phyloP scores from a whole-genome alignment of 2,888 invertebrate species.

The Drosophila phalerata region DNA sequence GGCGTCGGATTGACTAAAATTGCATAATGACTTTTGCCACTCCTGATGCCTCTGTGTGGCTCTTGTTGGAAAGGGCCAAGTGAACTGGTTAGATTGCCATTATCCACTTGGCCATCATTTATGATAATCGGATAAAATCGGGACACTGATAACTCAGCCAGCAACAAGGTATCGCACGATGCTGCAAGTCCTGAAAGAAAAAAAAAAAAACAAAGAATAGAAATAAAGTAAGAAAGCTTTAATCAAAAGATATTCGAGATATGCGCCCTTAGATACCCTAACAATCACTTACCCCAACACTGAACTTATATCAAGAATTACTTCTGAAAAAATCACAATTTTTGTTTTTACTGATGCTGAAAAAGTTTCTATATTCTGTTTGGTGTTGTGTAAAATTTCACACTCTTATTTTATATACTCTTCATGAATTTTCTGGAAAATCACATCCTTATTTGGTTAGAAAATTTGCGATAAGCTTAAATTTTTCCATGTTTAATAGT shows the following conservation, averaged over 20 bases:
- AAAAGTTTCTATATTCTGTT: too few species aligned
- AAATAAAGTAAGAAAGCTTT: background rate
- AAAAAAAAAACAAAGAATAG: background rate
- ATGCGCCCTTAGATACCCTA: background rate
- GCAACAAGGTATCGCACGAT: constrained; percentile 88
- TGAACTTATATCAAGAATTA: background rate
- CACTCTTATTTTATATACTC: too few species aligned
- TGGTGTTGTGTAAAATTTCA: too few species aligned
- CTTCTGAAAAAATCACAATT: too few species aligned
- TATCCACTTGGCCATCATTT: constrained; percentile 81
- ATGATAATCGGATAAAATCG: constrained; percentile 84
- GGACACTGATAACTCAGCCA: constrained; percentile 89
- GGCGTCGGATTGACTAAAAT: constrained; percentile 10
- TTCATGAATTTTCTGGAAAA: too few species aligned
- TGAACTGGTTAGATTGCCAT: constrained; percentile 82
- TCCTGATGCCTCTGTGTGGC: constrained; percentile 11
- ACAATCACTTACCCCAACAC: background rate
- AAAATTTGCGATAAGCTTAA: too few species aligned
- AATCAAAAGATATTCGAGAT: background rate
- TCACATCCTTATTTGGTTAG: too few species aligned
- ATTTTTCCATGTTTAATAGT: too few species aligned
- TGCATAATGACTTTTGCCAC: constrained; percentile 1
- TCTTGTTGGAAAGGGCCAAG: constrained; percentile 30
- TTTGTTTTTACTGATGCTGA: too few species aligned
- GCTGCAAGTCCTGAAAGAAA: constrained; percentile 88